These are phyloP conservation scores for Eudyptes chrysolophus DNA, from an alignment of 2,113 vertebrate genomes.

Conservation along the genomic window DNA sequence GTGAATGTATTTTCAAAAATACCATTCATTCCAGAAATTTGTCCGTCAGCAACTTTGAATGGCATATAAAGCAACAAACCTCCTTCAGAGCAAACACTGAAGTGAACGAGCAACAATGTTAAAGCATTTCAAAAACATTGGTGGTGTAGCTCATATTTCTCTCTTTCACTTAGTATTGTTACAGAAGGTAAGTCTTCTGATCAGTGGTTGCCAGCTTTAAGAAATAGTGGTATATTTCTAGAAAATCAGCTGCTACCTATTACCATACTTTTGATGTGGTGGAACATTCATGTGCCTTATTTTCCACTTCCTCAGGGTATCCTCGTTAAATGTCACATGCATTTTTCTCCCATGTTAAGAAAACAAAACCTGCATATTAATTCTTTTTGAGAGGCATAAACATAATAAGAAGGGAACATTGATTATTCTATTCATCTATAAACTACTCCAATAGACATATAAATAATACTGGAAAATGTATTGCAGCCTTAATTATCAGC, in stretches of 20 bases:
- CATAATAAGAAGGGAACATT: not conserved
- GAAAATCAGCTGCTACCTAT: slow-evolving; percentile 10
- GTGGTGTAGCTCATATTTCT: not conserved
- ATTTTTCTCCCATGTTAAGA: slow-evolving; percentile 16
- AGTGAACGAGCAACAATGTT: not conserved
- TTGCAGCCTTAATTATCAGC: not conserved
- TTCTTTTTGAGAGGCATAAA: not conserved
- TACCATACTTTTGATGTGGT: slow-evolving; percentile 39
- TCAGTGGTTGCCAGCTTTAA: not conserved
- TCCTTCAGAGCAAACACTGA: not conserved
- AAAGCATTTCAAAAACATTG: not conserved
- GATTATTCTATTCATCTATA: slow-evolving; percentile 11
- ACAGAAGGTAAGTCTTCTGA: not conserved
- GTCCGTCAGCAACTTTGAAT: not conserved
- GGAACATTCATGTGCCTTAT: not conserved
- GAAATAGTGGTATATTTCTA: slow-evolving; percentile 6
- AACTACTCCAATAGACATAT: not conserved
- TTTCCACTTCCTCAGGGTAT: slow-evolving; percentile 33
- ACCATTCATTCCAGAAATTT: not conserved
- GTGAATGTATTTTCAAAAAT: not conserved
- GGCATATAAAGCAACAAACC: not conserved
- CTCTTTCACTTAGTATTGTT: not conserved
- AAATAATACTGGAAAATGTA: slow-evolving; percentile 8
- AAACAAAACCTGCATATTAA: slow-evolving; percentile 31
- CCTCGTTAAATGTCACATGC: slow-evolving; percentile 18